Base-by-base conservation (phyloP, 2,113 vertebrate genomes). In the Desmodus rotundus region DNA sequence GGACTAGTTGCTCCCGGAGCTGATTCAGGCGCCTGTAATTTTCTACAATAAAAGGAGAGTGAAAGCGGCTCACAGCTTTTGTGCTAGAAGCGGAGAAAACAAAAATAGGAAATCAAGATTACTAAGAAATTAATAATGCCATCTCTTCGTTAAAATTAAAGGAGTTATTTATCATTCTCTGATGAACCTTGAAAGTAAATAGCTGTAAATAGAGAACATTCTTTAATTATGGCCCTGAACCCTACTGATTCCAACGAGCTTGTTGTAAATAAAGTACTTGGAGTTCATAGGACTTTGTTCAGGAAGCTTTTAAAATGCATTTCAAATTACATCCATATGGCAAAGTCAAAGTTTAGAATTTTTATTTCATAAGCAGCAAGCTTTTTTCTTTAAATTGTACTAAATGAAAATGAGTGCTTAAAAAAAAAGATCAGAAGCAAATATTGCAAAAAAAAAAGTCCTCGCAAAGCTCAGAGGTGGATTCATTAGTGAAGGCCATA, bases 41-140 rank as follows among this genome's bases (percentile, higher is more conserved):
- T 96, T 99, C 99, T 36, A 98, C 99, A 92, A 99, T 95, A 96
- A 99, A 99, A 33, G 99, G 99, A 95, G 99, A 98, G 97, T 99
- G 99, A 98, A 99, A 99, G 97, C 99, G 99, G 97, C 99, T 98
- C 95, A 99, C 99, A 45, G 98, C 97, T 96, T 99, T 99, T 95
- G 99, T 99, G 96, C 99, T 99, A 97, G 88, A 92, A 97, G 43
- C 45, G 41, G 93, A 28, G 38, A 97, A 95, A 96, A 94, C 77
- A 97, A 67, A 98, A 97, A 96, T 12, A 98, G 80, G 87, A 98
- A 97, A 98, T 94, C 97, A 98, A 98, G 97, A 97, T 98, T 97
- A 98, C 95, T 95, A 96, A 96, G 97, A 96, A 98, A 97, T 98
- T 96, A 76, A 81, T 96, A 94, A 97, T 92, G 92, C 52, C 94